Evolutionary conservation across 2,113 vertebrate genomes (phyloP), one percentile per base, ranked within the genome.

Genomic region (Chloropsis cyanopogon): DNA sequence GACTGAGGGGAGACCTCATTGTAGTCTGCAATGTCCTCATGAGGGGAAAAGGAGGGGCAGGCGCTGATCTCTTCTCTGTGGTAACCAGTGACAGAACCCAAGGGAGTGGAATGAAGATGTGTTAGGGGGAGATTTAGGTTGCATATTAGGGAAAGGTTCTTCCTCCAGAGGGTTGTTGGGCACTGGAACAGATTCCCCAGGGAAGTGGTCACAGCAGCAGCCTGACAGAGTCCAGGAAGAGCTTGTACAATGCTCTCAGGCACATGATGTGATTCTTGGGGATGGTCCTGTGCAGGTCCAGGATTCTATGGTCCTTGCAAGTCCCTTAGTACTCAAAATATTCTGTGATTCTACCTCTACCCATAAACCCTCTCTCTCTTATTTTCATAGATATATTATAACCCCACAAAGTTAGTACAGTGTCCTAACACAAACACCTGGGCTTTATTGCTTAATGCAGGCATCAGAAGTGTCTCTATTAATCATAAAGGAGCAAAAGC

Each of bases 21-120:
- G 8, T 5, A 18, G 26, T 37, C 52, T 68, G 10, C 19, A 53
- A 3, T 14, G 19, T 39, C 23, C 19, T 46, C 1, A 0, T 2
- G 3, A 69, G 22, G 9, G 17, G 22, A 69, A 37, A 5, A 6
- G 33, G 18, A 53, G 14, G 4, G 26, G 10, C 3, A 69, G 33
- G 0, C 22, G 28, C 39, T 28, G 39, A 28, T 33, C 18, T 56
- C 56, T 20, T 19, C n/a, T 42, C n/a, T 56, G 7, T 60, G 33
- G 18, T 53, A 7, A 60, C 46, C 63, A 69, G 37, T 52, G 63
- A 23, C 22, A 60, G 14, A 3, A 37, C 22, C 31, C 26, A 10
- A 23, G 14, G 33, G 26, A 60, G 60, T 19, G 14, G 22, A 11
- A 6, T 8, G 26, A 52, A 77, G 37, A 6, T 44, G 33, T 2